A percentile compares a stretch with the other conserved stretches of the same genome.
Evolutionary conservation across 2,888 invertebrate species (phyloP).

Genomic region (Trachelus iudaicus): DNA sequence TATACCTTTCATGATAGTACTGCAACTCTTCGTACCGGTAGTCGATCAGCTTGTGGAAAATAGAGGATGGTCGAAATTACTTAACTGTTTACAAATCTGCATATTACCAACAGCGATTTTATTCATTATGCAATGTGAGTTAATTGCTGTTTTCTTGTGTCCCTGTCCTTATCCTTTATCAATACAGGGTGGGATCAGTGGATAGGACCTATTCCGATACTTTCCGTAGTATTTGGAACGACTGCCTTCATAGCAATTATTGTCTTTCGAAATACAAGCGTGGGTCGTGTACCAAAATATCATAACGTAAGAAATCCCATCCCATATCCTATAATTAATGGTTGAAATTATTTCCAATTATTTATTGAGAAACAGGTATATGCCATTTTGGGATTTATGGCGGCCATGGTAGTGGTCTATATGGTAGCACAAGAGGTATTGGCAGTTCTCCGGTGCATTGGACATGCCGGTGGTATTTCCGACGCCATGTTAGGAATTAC

Average conservation of each 20-base stretch:
- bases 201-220: slow-evolving; percentile 47
- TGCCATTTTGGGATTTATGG: slow-evolving; percentile 70
- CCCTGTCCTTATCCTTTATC: neutral
- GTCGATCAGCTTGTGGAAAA: slow-evolving; percentile 67
- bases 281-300: slow-evolving; percentile 48
- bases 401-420: slow-evolving; percentile 72
- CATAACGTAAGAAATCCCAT: slow-evolving; percentile 51
- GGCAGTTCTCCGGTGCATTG: slow-evolving; percentile 68
- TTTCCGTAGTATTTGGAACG: slow-evolving; percentile 35
- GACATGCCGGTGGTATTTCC: slow-evolving; percentile 70
- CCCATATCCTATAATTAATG: neutral
- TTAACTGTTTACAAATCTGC: slow-evolving; percentile 69
- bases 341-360: neutral
- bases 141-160: neutral
- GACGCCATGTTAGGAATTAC: slow-evolving; percentile 74
- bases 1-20: slow-evolving; percentile 67
- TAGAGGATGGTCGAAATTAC: slow-evolving; percentile 71
- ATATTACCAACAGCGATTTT: slow-evolving; percentile 65
- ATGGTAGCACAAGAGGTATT: slow-evolving; percentile 73
- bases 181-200: neutral
- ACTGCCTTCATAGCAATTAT: slow-evolving; percentile 36
- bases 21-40: slow-evolving; percentile 70
- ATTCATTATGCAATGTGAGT: slow-evolving; percentile 41
- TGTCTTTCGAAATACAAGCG: slow-evolving; percentile 48
- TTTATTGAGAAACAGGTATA: slow-evolving; percentile 50